Evolutionary conservation across 2,888 invertebrate genomes (phyloP).

Genomic region (Chymomyza amoena): DNA sequence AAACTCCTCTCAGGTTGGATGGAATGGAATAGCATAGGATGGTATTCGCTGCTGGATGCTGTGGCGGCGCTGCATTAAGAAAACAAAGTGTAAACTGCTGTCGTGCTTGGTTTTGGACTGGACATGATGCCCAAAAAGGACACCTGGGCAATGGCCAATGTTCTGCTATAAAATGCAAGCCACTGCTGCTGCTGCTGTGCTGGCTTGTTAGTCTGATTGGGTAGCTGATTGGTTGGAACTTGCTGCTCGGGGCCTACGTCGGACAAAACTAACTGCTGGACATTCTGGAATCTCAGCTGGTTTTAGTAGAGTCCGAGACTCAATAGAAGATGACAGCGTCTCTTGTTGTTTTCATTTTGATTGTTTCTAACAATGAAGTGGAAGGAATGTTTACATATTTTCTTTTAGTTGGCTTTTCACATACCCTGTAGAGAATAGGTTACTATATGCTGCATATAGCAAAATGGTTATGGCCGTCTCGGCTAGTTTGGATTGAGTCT

Average conservation of each 20-base stretch:
- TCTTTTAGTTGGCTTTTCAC: constrained; percentile 14
- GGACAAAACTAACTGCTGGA: constrained; percentile 25
- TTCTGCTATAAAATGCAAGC: constrained; percentile 65
- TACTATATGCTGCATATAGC: neutral
- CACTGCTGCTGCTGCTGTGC: constrained; percentile 22
- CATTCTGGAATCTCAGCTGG: constrained; percentile 44
- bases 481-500: too few species aligned
- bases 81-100: constrained; percentile 56
- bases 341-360: neutral
- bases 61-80: constrained; percentile 39
- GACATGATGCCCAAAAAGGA: constrained; percentile 3
- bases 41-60: neutral
- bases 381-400: constrained; percentile 72
- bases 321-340: neutral
- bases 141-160: constrained; percentile 17
- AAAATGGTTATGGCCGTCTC: neutral
- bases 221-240: constrained; percentile 65
- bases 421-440: too few species aligned
- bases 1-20: constrained; percentile 43
- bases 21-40: too few species aligned
- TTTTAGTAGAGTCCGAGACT: constrained; percentile 9
- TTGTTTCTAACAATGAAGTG: constrained; percentile 65
- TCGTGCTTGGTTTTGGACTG: constrained; percentile 5
- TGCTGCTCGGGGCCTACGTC: constrained; percentile 10
- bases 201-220: constrained; percentile 68